phyloP scores from a whole-genome alignment of 2,113 vertebrate species.

The Columba janthina region DNA sequence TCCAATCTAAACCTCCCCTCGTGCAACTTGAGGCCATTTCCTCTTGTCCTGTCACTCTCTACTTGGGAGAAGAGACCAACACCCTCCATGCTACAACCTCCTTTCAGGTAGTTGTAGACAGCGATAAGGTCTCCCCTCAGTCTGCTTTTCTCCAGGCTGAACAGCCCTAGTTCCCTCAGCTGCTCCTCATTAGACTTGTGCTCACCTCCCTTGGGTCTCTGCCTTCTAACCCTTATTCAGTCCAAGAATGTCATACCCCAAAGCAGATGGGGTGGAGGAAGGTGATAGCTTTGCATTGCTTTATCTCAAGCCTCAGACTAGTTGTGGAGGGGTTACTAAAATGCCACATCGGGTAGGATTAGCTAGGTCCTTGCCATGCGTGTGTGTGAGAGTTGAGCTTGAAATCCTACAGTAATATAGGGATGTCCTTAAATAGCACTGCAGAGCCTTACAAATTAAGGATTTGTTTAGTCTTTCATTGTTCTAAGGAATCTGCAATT shows the following conservation, averaged over 20 bases:
- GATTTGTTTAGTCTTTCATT: slow-evolving; percentile 47
- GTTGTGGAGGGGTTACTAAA: neutral
- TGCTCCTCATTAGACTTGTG: no score
- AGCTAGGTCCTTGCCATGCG: neutral
- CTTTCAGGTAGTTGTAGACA: no score
- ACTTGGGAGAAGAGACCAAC: no score
- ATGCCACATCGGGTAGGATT: neutral
- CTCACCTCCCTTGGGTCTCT: neutral
- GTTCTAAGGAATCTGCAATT: slow-evolving; percentile 45
- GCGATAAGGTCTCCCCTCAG: no score
- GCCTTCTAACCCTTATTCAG: neutral
- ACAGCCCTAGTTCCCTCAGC: no score
- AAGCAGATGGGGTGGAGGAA: neutral
- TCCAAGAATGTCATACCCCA: neutral
- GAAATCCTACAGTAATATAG: neutral
- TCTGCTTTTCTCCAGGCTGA: no score
- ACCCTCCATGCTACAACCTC: no score
- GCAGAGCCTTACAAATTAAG: slow-evolving; percentile 5
- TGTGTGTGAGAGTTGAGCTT: neutral
- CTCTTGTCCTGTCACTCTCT: no score
- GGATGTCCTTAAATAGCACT: slow-evolving; percentile 35
- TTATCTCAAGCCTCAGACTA: neutral
- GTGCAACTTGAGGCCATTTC: no score
- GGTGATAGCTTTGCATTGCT: neutral
- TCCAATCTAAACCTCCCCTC: no score